phyloP scores from a whole-genome alignment of 2,113 vertebrate genomes.

The Callopanchax toddi region DNA sequence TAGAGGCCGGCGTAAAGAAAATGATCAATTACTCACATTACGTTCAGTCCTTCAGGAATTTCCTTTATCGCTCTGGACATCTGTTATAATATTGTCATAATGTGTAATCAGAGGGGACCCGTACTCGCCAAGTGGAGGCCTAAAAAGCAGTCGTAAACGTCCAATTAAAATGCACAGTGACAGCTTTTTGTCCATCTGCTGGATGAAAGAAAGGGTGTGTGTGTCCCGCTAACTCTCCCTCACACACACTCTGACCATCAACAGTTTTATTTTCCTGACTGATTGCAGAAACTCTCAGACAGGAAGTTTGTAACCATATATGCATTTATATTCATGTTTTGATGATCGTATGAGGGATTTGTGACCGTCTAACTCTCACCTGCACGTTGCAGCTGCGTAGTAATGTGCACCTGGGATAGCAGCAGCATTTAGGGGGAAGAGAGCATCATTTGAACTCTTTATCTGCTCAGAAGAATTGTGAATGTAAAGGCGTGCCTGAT shows the following conservation, averaged over 20 bases:
- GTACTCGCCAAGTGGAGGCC: conserved; percentile 91
- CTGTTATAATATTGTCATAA: conserved; percentile 99
- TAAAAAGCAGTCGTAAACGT: conserved; percentile 95
- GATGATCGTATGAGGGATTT: conserved; percentile 51
- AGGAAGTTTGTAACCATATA: conserved; percentile 39
- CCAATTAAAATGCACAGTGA: conserved; percentile 95
- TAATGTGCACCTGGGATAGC: conserved; percentile 22
- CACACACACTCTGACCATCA: conserved; percentile 28
- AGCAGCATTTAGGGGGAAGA: conserved; percentile 36
- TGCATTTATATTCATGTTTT: not conserved
- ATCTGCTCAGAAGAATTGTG: conserved; percentile 53
- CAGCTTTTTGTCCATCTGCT: conserved; percentile 98
- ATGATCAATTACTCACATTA: conserved; percentile 99
- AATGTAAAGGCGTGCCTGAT: conserved; percentile 61
- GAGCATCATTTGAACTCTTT: conserved; percentile 68
- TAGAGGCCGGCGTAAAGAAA: conserved; percentile 87
- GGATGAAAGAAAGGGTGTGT: conserved; percentile 63
- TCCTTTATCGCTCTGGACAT: conserved; percentile 99
- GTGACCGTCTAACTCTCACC: conserved; percentile 28
- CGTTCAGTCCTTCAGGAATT: conserved; percentile 95
- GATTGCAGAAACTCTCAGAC: conserved; percentile 42
- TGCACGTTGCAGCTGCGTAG: conserved; percentile 37
- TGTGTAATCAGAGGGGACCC: conserved; percentile 98
- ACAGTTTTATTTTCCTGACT: conserved; percentile 37
- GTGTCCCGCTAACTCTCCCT: conserved; percentile 27